Base-by-base conservation (phyloP, 2,797 vertebrate genomes). In the Pipistrellus kuhlii region DNA sequence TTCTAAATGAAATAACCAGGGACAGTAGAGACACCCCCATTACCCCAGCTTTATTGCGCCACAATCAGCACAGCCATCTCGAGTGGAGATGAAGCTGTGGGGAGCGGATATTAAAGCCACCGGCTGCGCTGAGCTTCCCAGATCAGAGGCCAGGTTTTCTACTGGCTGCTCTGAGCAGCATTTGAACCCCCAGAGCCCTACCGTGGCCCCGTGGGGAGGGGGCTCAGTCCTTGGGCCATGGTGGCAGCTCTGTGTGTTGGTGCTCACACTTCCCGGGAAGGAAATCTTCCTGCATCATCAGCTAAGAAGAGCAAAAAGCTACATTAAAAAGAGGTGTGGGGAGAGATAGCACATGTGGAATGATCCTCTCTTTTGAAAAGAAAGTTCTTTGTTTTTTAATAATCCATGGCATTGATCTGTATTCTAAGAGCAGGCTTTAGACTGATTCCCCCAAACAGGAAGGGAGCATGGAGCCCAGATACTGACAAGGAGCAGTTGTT, bases 1-100 rank as follows among this genome's bases (percentile, higher is more conserved):
- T 97, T 57, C 44, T 64, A 92, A 89, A 96, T 95, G 97, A 96
- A 97, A 97, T 94, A 93, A 93, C 64, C 88, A 44, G 73, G 25
- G 88, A 94, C 68, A 66, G 94, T 85, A 2, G 3, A n/a, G 46
- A 41, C 18, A 3, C 12, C 17, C 53, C 71, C 90, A 46, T 91
- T 84, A 95, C 95, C 75, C 84, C 95, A 95, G 95, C 94, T 97
- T 96, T 89, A 44, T 93, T 95, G 96, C 30, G n/a, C 48, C 77
- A 69, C 77, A 88, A 96, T 97, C 96, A 90, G 55, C 51, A 6
- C 14, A 48, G 76, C 75, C 93, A 88, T 95, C 94, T 91, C 13
- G 0, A 73, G 88, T 1, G 78, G 72, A 92, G 75, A 94, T 10
- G 32, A 89, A 75, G 51, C 86, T 0, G 5, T 6, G 55, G 18